Evolutionary conservation across 2,888 invertebrate genomes (phyloP).

Genomic region (Apantesis nais): DNA sequence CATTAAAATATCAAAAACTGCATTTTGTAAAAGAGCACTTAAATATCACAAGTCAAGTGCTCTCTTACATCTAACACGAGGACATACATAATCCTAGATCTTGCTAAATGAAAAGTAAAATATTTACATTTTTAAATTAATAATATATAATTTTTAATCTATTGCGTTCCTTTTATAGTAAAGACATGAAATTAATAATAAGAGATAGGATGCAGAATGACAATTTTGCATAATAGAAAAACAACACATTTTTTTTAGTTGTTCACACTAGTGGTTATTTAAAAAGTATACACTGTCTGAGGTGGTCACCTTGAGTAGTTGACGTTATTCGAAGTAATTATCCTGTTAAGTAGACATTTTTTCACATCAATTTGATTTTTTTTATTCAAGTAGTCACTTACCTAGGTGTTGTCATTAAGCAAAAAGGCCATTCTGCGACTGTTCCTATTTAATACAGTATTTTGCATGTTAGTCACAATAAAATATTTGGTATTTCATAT

Average conservation of each 20-base stretch:
- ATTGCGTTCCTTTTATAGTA: slow-evolving; percentile 25
- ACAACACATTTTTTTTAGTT: not conserved
- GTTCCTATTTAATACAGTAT: slow-evolving; percentile 18
- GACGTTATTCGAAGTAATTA: too few relatives aligned
- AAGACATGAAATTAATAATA: slow-evolving; percentile 8
- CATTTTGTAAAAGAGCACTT: slow-evolving; percentile 65
- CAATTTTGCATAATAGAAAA: not conserved
- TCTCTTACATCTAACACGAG: slow-evolving; percentile 54
- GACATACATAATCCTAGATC: slow-evolving; percentile 28
- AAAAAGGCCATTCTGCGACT: not conserved
- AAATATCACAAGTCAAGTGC: slow-evolving; percentile 64
- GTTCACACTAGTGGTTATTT: not conserved
- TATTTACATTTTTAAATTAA: slow-evolving; percentile 51
- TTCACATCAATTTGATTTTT: too few relatives aligned
- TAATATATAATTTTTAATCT: slow-evolving; percentile 31
- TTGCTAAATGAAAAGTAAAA: slow-evolving; percentile 31
- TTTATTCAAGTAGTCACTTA: too few relatives aligned
- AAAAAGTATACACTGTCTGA: not conserved
- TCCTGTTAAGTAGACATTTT: too few relatives aligned
- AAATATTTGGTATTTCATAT: slow-evolving; percentile 50
- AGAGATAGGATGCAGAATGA: not conserved
- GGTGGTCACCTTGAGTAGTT: not conserved
- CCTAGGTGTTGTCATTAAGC: not conserved
- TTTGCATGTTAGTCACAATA: slow-evolving; percentile 37
- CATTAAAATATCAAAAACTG: slow-evolving; percentile 27